Percentiles rank a stretch among this genome's conserved stretches.
Evolutionary conservation across 2,797 vertebrate genomes (phyloP).

Genomic region (Glossophaga mutica): DNA sequence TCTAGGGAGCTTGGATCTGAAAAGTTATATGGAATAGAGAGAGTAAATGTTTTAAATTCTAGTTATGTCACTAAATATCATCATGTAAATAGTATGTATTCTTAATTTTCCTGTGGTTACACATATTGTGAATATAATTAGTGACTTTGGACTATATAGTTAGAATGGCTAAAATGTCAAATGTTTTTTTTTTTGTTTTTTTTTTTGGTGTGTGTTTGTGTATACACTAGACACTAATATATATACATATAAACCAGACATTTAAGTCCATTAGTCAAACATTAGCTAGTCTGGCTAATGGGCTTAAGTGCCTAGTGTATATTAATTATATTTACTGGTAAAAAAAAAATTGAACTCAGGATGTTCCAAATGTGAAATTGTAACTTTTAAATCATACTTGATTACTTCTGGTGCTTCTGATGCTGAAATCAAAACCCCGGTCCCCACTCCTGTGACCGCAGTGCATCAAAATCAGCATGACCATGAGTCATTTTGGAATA

Average conservation of each 20-base stretch:
- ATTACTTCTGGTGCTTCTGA: background rate
- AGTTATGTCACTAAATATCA: background rate
- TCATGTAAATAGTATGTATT: background rate
- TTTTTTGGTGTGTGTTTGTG: background rate
- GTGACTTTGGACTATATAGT: background rate
- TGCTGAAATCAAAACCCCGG: background rate
- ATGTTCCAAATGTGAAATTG: background rate
- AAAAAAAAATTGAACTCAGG: background rate
- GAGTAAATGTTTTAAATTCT: background rate
- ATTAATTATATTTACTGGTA: background rate
- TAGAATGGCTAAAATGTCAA: background rate
- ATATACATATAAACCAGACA: background rate
- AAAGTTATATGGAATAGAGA: background rate
- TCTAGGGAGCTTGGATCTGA: background rate
- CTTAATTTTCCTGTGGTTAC: background rate
- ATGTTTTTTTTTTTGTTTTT: background rate
- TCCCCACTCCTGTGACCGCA: too few relatives aligned
- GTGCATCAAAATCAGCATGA: background rate
- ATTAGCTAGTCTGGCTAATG: too few relatives aligned
- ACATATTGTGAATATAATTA: background rate
- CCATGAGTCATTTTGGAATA: background rate
- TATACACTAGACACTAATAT: background rate
- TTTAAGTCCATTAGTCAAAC: background rate
- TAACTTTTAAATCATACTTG: background rate
- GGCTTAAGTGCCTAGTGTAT: background rate